phyloP scores from a whole-genome alignment of 2,888 invertebrate species.

The Nysson spinosus region DNA sequence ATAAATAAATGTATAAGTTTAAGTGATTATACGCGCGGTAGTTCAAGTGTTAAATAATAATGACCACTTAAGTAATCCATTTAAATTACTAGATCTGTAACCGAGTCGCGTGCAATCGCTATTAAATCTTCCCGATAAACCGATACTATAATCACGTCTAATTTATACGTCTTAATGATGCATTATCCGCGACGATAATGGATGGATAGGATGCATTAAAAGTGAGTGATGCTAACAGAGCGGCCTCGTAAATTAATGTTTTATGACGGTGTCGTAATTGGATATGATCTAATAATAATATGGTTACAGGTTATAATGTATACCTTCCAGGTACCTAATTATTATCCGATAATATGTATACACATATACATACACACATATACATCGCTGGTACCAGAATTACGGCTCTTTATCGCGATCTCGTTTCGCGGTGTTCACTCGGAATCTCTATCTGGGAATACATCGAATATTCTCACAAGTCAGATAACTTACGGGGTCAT shows the following conservation, averaged over 20 bases:
- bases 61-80: not conserved
- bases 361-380: not conserved
- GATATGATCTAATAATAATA: constrained; percentile 26
- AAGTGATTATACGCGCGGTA: too few relatives aligned
- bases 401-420: not conserved
- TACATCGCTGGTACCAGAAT: not conserved
- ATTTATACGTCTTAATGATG: constrained; percentile 23
- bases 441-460: too few relatives aligned
- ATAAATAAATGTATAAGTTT: too few relatives aligned
- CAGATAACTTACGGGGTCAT: too few relatives aligned
- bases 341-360: constrained; percentile 30
- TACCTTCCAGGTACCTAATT: constrained; percentile 28
- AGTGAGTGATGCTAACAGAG: too few relatives aligned
- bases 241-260: constrained; percentile 22
- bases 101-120: not conserved
- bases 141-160: constrained; percentile 15
- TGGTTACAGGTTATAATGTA: constrained; percentile 15
- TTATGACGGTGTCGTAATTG: constrained; percentile 20
- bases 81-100: constrained; percentile 3
- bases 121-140: constrained; percentile 12
- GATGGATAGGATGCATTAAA: too few relatives aligned
- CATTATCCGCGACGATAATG: too few relatives aligned
- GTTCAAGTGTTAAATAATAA: not conserved
- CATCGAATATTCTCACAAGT: too few relatives aligned
- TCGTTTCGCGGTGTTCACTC: too few relatives aligned